Evolutionary conservation across 2,113 vertebrate genomes (phyloP), one percentile per base, ranked within the genome.

Genomic region (Pelusios castaneus): DNA sequence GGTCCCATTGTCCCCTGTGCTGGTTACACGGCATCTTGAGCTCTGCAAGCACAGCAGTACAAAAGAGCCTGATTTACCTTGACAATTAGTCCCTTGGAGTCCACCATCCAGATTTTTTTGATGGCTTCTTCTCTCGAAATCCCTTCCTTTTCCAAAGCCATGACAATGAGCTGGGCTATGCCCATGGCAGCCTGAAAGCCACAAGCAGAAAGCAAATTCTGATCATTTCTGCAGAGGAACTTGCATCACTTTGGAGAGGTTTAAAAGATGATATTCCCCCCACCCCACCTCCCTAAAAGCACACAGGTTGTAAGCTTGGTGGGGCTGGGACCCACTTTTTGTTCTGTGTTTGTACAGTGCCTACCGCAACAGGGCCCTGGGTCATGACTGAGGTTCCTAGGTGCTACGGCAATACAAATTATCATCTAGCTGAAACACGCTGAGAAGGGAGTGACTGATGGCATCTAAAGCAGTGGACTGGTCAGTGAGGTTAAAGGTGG

Each of bases 51-150:
- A 67, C n/a, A 21, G 17, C 5, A 70, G 63, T 67, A 34, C 63
- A n/a, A 38, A 34, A 38, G 41, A 87, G 47, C 78, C 16, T 89
- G 82, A 90, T 45, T 89, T 98, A 99, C 99, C 99, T 99, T 99
- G 24, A 99, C 99, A 85, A 99, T 99, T 82, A 99, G 98, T 51
- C 99, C 99, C 92, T 98, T 99, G 56, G 99, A 99, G 92, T 99
- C 99, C 89, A 99, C 99, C 99, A 99, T 99, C 99, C 99, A 99
- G 96, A 99, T 99, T 98, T 97, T 99, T 96, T 98, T 99, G 12
- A 96, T 96, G 29, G 99, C 99, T 55, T 99, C 99, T 87, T 97
- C 97, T 89, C 96, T 97, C 55, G 98, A 80, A 60, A 98, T 19
- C 4, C 99, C 99, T 96, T 99, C 99, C 96, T 99, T 99, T 86